A percentile compares a stretch with the other conserved stretches of the same genome.
phyloP scores from a whole-genome alignment of 2,113 vertebrate species.

The Pachypanchax playfairii region DNA sequence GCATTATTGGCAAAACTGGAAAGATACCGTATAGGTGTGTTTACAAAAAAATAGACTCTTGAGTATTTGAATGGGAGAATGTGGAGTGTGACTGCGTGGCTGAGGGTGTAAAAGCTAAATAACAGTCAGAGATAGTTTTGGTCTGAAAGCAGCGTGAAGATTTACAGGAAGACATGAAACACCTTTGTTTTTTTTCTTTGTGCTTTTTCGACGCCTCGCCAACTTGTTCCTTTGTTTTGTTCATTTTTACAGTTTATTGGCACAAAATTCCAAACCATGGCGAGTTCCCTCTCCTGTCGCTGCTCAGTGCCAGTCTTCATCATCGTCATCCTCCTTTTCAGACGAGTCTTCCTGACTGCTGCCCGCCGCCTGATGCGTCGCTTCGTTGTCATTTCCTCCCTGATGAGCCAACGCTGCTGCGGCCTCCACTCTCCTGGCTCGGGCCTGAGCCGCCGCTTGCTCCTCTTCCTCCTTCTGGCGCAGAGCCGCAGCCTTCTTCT shows the following conservation, averaged over 20 bases:
- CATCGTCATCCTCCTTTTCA: conserved; percentile 79
- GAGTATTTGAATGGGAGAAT: conserved; percentile 36
- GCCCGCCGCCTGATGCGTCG: conserved; percentile 57
- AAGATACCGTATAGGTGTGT: conserved; percentile 50
- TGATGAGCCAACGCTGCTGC: not conserved
- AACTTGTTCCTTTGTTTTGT: conserved; percentile 11
- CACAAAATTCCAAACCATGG: conserved; percentile 10
- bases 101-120: conserved; percentile 20
- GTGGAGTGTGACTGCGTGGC: conserved; percentile 45
- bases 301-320: conserved; percentile 80
- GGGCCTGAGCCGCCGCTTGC: conserved; percentile 56
- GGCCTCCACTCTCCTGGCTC: conserved; percentile 47
- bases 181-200: conserved; percentile 5
- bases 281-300: conserved; percentile 1
- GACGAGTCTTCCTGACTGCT: conserved; percentile 77
- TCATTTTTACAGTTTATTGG: conserved; percentile 11
- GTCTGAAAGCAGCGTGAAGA: conserved; percentile 33
- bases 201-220: conserved; percentile 23
- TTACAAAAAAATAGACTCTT: conserved; percentile 63
- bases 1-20: conserved; percentile 58
- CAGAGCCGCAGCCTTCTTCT: conserved; percentile 93
- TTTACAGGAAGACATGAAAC: conserved; percentile 51
- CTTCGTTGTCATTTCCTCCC: conserved; percentile 56
- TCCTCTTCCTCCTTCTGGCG: conserved; percentile 85
- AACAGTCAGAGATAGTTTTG: conserved; percentile 9